A percentile compares a stretch with the other conserved stretches of the same genome.
These are phyloP conservation scores for Hetaerina titia DNA, from an alignment of 2,888 invertebrate species.

Conservation along the genomic window DNA sequence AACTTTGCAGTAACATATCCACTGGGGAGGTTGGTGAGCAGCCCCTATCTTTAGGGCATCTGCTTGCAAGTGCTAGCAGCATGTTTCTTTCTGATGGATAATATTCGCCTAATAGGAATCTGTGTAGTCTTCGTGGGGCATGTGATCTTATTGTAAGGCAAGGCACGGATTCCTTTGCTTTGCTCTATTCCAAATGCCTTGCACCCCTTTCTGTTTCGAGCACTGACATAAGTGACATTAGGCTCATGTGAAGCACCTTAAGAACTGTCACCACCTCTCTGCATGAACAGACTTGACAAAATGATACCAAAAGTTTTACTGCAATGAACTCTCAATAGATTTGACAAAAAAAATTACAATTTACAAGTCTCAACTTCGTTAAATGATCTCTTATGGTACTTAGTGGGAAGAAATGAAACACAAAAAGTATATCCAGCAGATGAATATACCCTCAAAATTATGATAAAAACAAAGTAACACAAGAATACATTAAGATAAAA, in stretches of 20 bases:
- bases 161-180: constrained; percentile 36
- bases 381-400: background rate
- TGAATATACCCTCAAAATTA: background rate
- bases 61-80: constrained; percentile 55
- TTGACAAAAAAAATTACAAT: background rate
- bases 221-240: constrained; percentile 43
- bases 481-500: background rate
- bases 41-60: constrained; percentile 30
- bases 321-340: constrained; percentile 60
- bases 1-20: constrained; percentile 67
- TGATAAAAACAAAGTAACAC: background rate
- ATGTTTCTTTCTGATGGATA: constrained; percentile 20
- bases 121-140: constrained; percentile 46
- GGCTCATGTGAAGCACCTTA: constrained; percentile 53
- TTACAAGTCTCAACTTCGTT: background rate
- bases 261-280: constrained; percentile 66
- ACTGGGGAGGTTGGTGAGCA: constrained; percentile 65
- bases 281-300: constrained; percentile 40
- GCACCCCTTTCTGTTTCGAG: constrained; percentile 63
- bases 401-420: background rate
- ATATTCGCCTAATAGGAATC: constrained; percentile 13
- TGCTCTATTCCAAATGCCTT: constrained; percentile 24
- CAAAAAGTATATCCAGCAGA: background rate
- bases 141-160: constrained; percentile 14
- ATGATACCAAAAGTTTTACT: constrained; percentile 46